Percentiles rank a stretch among this genome's conserved stretches.
These are phyloP conservation scores for Odontamblyopus rebecca DNA, from an alignment of 2,797 vertebrate genomes.

Conservation along the genomic window DNA sequence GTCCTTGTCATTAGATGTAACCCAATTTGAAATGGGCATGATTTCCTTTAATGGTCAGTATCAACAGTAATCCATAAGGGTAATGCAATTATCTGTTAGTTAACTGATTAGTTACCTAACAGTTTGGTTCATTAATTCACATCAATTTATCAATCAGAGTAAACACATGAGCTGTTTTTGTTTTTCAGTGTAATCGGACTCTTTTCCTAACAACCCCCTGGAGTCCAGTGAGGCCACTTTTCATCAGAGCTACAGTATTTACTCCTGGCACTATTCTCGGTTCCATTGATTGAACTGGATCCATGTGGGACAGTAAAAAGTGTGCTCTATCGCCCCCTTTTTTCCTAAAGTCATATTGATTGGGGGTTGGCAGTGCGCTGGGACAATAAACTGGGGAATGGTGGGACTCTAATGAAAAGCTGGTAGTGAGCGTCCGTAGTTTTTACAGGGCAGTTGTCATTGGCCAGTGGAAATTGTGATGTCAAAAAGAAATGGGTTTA, in stretches of 20 bases:
- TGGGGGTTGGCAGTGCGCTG: constrained; percentile 52
- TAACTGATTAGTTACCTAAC: constrained; percentile 73
- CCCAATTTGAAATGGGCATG: constrained; percentile 50
- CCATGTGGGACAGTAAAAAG: constrained; percentile 55
- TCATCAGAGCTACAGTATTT: constrained; percentile 41
- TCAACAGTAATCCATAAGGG: constrained; percentile 60
- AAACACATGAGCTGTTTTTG: constrained; percentile 46
- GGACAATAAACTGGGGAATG: constrained; percentile 52
- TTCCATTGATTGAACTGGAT: constrained; percentile 54
- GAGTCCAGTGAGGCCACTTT: constrained; percentile 32
- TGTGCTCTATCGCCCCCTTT: constrained; percentile 63
- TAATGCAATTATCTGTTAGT: constrained; percentile 61
- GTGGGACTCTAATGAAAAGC: constrained; percentile 56
- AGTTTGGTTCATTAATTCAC: constrained; percentile 68
- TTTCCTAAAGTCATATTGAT: constrained; percentile 73
- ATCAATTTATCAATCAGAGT: constrained; percentile 65
- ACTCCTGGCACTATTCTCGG: constrained; percentile 50
- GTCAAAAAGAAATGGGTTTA: constrained; percentile 56
- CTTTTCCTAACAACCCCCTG: constrained; percentile 42
- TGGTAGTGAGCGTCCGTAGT: constrained; percentile 35
- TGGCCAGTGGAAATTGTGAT: constrained; percentile 58
- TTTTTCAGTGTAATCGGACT: constrained; percentile 56
- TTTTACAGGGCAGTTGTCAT: constrained; percentile 36
- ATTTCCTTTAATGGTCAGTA: constrained; percentile 66
- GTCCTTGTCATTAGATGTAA: constrained; percentile 52